Conservation (phyloP, 2,888 invertebrate species). For the Cepaea hortensis region DNA sequence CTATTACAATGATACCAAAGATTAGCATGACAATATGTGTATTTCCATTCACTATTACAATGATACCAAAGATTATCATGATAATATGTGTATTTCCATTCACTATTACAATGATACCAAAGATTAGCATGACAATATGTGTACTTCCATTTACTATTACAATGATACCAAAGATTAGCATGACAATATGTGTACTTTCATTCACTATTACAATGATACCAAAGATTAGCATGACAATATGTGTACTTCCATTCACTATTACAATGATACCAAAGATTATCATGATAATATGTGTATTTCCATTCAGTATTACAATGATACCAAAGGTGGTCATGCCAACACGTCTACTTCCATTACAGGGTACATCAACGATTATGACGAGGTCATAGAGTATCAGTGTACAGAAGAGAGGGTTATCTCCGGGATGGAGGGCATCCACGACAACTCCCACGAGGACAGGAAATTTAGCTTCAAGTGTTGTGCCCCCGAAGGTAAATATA, state of each 20-base stretch:
- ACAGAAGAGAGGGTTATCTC: constrained; percentile 43
- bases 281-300: background rate
- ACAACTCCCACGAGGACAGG: constrained; percentile 51
- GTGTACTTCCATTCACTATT: background rate
- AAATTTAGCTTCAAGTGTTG: constrained; percentile 52
- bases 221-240: background rate
- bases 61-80: background rate
- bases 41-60: background rate
- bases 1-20: background rate
- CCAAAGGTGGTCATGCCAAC: background rate
- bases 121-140: background rate
- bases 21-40: background rate
- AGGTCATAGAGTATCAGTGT: constrained; percentile 49
- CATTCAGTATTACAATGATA: background rate
- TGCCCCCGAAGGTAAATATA: constrained; percentile 27
- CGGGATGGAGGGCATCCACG: constrained; percentile 47
- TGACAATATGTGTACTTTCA: background rate
- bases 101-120: background rate
- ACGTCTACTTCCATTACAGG: constrained; percentile 1
- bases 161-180: background rate
- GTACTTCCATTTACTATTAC: too few relatives aligned
- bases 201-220: background rate
- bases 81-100: background rate
- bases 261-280: background rate
- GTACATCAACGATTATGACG: constrained; percentile 47